A percentile compares a stretch with the other conserved stretches of the same genome.
These are phyloP conservation scores for Hesperophylax magnus DNA, from an alignment of 1,140 invertebrate genomes.

Conservation along the genomic window DNA sequence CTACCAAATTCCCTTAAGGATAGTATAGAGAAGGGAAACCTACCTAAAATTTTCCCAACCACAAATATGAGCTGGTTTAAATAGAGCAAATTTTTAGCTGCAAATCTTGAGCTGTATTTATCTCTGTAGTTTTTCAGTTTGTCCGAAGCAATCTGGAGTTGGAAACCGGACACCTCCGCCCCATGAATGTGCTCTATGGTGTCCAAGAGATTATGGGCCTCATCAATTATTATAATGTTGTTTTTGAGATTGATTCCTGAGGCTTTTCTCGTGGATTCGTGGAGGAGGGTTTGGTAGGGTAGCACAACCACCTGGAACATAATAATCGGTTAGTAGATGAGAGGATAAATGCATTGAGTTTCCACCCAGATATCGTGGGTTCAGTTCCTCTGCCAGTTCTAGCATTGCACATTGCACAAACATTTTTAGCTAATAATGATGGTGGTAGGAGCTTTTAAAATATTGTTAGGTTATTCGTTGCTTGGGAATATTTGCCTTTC, in stretches of 20 bases:
- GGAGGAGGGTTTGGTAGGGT: constrained; percentile 91
- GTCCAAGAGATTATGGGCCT: constrained; percentile 97
- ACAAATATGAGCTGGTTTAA: constrained; percentile 92
- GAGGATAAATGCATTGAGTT: too few relatives aligned
- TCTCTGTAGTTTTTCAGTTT: constrained; percentile 86
- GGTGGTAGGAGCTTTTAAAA: too few relatives aligned
- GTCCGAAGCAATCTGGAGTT: constrained; percentile 78
- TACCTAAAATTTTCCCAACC: constrained; percentile 80
- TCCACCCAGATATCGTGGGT: too few relatives aligned
- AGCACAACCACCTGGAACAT: constrained; percentile 78
- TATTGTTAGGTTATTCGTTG: too few relatives aligned
- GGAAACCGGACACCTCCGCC: constrained; percentile 77
- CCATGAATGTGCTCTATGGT: constrained; percentile 91
- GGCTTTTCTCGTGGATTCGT: constrained; percentile 87
- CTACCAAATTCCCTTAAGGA: too few relatives aligned
- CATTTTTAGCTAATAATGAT: too few relatives aligned
- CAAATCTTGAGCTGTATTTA: constrained; percentile 83
- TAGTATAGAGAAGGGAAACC: neutral
- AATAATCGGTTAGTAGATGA: too few relatives aligned
- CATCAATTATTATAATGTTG: constrained; percentile 94
- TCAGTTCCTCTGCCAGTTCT: too few relatives aligned
- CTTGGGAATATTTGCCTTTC: too few relatives aligned
- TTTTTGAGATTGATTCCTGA: constrained; percentile 87
- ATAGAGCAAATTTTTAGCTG: constrained; percentile 85
- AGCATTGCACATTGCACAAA: too few relatives aligned